A percentile compares a stretch with the other conserved stretches of the same genome.
Conservation (phyloP, 1,140 invertebrate genomes). For the Neuroterus valhalla region DNA sequence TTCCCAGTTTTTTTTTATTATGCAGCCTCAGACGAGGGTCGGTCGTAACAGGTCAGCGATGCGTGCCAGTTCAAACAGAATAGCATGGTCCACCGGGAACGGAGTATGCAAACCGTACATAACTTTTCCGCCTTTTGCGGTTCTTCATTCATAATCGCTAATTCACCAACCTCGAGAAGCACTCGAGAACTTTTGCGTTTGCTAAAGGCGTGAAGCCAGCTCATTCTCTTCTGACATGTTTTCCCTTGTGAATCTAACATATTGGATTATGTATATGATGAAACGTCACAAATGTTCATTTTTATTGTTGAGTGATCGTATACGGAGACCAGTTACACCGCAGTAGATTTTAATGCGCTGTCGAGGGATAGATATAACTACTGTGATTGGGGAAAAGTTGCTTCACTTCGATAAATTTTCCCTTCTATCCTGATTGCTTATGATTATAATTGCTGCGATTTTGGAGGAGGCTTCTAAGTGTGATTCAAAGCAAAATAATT, state of each 20-base stretch:
- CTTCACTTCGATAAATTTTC: too few relatives aligned
- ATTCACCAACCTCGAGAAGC: slow-evolving; percentile 5
- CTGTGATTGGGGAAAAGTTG: too few relatives aligned
- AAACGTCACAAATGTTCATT: too few relatives aligned
- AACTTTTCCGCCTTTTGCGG: slow-evolving; percentile 39
- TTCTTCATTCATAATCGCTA: slow-evolving; percentile 42
- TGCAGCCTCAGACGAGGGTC: slow-evolving; percentile 44
- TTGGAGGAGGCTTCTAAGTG: too few relatives aligned
- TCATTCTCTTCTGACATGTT: slow-evolving; percentile 8
- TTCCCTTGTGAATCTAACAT: background rate
- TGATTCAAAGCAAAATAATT: too few relatives aligned
- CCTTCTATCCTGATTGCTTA: too few relatives aligned
- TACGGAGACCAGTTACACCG: too few relatives aligned
- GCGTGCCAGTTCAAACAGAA: slow-evolving; percentile 50
- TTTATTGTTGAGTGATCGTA: too few relatives aligned
- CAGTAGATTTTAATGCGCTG: too few relatives aligned
- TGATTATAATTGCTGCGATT: too few relatives aligned
- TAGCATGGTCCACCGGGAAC: slow-evolving; percentile 36
- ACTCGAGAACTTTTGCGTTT: slow-evolving; percentile 23
- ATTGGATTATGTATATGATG: background rate
- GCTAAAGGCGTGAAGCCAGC: slow-evolving; percentile 23
- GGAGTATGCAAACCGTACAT: slow-evolving; percentile 42
- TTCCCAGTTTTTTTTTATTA: slow-evolving; percentile 60
- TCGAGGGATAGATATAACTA: too few relatives aligned
- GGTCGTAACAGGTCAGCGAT: slow-evolving; percentile 54